phyloP scores from a whole-genome alignment of 2,888 invertebrate species.

The Cyclophora albipunctata region DNA sequence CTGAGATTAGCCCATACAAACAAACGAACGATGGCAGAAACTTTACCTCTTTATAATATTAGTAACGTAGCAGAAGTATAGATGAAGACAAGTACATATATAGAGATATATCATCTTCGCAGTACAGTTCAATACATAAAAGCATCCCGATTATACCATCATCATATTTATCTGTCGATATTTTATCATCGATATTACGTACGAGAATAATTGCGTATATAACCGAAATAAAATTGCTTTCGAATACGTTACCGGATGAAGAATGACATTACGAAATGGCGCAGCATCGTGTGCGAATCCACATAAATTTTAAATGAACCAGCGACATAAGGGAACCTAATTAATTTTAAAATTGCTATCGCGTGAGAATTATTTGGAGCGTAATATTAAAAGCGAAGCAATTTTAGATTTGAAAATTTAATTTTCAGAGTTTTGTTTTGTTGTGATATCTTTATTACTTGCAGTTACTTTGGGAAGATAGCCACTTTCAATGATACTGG shows the following conservation, averaged over 20 bases:
- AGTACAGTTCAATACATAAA: too few species aligned
- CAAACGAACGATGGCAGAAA: too few species aligned
- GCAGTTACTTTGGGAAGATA: too few species aligned
- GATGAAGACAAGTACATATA: too few species aligned
- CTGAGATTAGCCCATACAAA: too few species aligned
- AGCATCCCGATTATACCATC: not conserved
- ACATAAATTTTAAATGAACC: conserved; percentile 42
- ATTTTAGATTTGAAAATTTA: not conserved
- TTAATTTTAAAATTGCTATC: conserved; percentile 42
- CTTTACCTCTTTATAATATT: too few species aligned
- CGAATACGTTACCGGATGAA: conserved; percentile 23
- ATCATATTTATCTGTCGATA: conserved; percentile 3
- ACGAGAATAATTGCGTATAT: conserved; percentile 19
- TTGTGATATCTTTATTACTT: too few species aligned
- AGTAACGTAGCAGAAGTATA: too few species aligned
- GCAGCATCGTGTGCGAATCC: conserved; percentile 24
- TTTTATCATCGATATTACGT: conserved; percentile 9
- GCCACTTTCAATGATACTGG: too few species aligned
- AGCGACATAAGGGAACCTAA: conserved; percentile 35
- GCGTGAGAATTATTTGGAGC: conserved; percentile 21
- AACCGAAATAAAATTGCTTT: conserved; percentile 25
- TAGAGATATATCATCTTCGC: too few species aligned
- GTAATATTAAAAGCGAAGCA: conserved; percentile 11
- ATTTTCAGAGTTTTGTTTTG: not conserved
- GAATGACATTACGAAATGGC: conserved; percentile 25